A percentile compares a stretch with the other conserved stretches of the same genome.
Conservation (phyloP, 64 coral and sea anemone species). For the Porites australiensis region DNA sequence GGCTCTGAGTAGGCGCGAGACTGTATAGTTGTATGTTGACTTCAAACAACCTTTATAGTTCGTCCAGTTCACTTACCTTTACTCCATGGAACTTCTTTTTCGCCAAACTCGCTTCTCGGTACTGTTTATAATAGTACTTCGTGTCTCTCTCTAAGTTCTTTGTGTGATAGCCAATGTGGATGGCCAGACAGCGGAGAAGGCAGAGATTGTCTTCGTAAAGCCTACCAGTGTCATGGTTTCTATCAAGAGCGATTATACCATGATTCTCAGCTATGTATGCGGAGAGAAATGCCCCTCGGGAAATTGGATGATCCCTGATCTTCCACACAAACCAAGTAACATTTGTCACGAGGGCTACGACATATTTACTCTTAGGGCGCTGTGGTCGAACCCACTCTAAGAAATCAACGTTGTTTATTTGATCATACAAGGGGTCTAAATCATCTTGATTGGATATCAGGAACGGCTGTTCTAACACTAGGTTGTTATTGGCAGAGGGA, state of each 20-base stretch:
- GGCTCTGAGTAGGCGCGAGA: too few relatives aligned
- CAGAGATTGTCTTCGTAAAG: constrained; percentile 5
- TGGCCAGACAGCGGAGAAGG: neutral
- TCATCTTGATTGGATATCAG: neutral
- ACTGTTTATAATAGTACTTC: neutral
- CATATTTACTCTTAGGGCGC: constrained; percentile 5
- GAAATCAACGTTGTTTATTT: neutral
- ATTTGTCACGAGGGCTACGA: neutral
- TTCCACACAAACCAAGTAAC: neutral
- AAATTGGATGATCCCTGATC: neutral
- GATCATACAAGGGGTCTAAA: neutral
- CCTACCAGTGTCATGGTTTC: neutral
- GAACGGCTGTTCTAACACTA: neutral
- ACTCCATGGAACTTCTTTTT: too few relatives aligned
- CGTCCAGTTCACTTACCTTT: too few relatives aligned
- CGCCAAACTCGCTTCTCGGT: too few relatives aligned
- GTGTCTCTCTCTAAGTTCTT: neutral
- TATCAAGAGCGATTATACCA: neutral
- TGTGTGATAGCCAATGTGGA: neutral
- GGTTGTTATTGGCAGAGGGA: neutral
- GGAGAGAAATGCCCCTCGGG: neutral
- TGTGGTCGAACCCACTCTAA: neutral
- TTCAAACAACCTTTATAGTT: too few relatives aligned
- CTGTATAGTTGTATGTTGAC: too few relatives aligned
- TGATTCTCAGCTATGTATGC: neutral